Percentiles rank a stretch among this genome's conserved stretches.
These are phyloP conservation scores for Hylaeus anthracinus DNA, from an alignment of 1,140 invertebrate species.

Conservation along the genomic window DNA sequence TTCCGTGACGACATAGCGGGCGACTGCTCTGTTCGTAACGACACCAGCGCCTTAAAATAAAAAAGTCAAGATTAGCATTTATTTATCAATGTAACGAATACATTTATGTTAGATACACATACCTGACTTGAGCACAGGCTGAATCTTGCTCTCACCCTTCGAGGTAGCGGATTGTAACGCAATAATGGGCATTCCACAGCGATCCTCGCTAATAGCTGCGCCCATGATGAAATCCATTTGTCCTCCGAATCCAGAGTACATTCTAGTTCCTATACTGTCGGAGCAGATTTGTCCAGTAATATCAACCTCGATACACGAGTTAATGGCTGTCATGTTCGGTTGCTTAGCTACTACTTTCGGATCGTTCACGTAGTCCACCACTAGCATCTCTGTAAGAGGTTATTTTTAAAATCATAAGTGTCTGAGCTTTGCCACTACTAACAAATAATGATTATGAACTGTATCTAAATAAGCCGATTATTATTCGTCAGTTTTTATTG, in stretches of 20 bases:
- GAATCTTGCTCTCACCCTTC: conserved; percentile 94
- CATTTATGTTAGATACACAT: conserved; percentile 52
- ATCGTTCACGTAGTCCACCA: conserved; percentile 93
- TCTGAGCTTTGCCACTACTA: too few relatives aligned
- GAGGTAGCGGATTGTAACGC: conserved; percentile 93
- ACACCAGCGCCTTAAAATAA: conserved; percentile 91
- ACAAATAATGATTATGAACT: too few relatives aligned
- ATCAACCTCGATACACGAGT: conserved; percentile 97
- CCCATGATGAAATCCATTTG: conserved; percentile 98
- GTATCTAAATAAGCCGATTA: too few relatives aligned
- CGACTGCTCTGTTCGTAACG: conserved; percentile 95
- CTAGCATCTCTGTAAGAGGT: conserved; percentile 87
- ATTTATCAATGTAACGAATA: too few relatives aligned
- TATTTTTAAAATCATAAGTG: too few relatives aligned
- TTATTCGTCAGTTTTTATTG: too few relatives aligned
- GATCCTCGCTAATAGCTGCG: conserved; percentile 94
- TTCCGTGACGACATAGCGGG: conserved; percentile 97
- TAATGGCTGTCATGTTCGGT: conserved; percentile 96
- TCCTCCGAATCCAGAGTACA: conserved; percentile 96
- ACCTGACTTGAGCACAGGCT: conserved; percentile 91
- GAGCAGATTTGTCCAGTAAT: conserved; percentile 96
- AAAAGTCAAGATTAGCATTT: not conserved
- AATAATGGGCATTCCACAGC: conserved; percentile 95
- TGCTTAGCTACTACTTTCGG: conserved; percentile 90
- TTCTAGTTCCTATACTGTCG: conserved; percentile 94